Evolutionary conservation across 2,888 invertebrate species (phyloP).

Genomic region (Omphaloscelis lunosa): DNA sequence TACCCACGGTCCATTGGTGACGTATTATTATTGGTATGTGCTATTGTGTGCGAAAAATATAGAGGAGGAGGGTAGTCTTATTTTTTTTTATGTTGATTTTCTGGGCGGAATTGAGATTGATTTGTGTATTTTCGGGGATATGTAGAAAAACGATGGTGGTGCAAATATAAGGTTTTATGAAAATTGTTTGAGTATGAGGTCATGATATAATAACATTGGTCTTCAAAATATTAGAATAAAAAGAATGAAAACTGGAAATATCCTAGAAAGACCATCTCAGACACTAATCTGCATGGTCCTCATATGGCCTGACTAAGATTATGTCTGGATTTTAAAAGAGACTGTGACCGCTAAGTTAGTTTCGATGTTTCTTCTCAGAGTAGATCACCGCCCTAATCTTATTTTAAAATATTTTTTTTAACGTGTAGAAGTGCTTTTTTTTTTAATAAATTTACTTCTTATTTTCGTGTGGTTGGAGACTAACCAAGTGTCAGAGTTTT

Average conservation of each 20-base stretch:
- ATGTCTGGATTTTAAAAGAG: no score
- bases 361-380: no score
- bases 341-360: no score
- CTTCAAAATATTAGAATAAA: neutral
- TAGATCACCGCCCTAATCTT: no score
- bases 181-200: neutral
- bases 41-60: slow-evolving; percentile 63
- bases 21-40: slow-evolving; percentile 63
- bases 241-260: neutral
- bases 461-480: no score
- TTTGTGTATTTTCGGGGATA: slow-evolving; percentile 39
- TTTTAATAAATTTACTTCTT: no score
- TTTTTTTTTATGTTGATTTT: slow-evolving; percentile 69
- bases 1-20: slow-evolving; percentile 62
- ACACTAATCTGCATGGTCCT: no score
- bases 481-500: no score
- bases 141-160: neutral
- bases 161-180: neutral
- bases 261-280: no score
- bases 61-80: slow-evolving; percentile 53
- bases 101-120: slow-evolving; percentile 45
- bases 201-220: neutral
- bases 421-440: no score
- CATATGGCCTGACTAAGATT: no score
- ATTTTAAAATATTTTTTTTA: no score